phyloP scores from a whole-genome alignment of 2,888 invertebrate genomes.

The Lampropteryx suffumata region DNA sequence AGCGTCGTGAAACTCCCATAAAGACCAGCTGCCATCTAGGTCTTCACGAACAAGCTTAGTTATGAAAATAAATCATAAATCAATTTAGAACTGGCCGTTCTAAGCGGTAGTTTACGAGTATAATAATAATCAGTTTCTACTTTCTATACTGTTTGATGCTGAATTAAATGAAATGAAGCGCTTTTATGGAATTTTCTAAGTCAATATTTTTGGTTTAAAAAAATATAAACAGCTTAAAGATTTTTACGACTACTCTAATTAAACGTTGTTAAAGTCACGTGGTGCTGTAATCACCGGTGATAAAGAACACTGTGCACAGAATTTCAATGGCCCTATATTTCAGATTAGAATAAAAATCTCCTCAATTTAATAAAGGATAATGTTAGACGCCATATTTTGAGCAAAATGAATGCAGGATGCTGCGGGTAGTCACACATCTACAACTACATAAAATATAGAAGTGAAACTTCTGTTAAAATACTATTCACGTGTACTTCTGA shows the following conservation, averaged over 20 bases:
- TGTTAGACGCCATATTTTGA: conserved; percentile 35
- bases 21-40: conserved; percentile 25
- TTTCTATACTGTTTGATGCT: too few relatives aligned
- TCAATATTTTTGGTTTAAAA: background rate
- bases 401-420: conserved; percentile 56
- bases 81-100: conserved; percentile 14
- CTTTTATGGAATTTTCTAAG: too few relatives aligned
- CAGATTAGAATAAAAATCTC: conserved; percentile 54
- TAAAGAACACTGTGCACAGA: conserved; percentile 58
- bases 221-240: background rate
- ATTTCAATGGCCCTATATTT: conserved; percentile 53
- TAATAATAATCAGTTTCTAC: too few relatives aligned
- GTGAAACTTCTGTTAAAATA: conserved; percentile 4
- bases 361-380: conserved; percentile 47
- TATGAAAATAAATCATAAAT: conserved; percentile 18
- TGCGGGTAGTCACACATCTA: conserved; percentile 7
- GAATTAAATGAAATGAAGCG: too few relatives aligned
- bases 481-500: too few relatives aligned
- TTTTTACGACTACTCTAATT: conserved; percentile 37
- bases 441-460: background rate
- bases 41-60: conserved; percentile 3
- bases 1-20: conserved; percentile 32
- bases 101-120: background rate
- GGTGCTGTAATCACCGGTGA: conserved; percentile 51
- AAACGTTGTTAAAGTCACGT: conserved; percentile 48